These are phyloP conservation scores for Leistus spinibarbis DNA, from an alignment of 2,888 invertebrate species.

Conservation along the genomic window DNA sequence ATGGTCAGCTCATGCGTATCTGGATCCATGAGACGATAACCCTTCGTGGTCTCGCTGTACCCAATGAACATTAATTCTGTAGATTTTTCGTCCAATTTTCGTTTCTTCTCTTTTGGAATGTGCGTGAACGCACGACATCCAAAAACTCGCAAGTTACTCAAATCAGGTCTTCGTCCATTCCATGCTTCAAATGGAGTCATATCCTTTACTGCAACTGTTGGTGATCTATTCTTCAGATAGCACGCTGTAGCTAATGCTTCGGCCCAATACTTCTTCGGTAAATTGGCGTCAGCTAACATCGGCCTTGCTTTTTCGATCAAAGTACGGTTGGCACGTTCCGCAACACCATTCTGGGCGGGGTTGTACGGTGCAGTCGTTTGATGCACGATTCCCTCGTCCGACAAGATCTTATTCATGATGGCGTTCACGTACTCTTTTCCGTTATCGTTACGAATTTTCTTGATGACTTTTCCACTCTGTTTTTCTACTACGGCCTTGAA, in stretches of 20 bases:
- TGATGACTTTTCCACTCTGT: slow-evolving; percentile 45
- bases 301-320: too few species aligned
- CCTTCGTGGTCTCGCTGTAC: slow-evolving; percentile 45
- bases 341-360: slow-evolving; percentile 37
- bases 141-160: too few species aligned
- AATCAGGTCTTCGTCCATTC: too few species aligned
- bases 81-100: slow-evolving; percentile 48
- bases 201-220: too few species aligned
- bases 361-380: slow-evolving; percentile 46
- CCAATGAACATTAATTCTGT: slow-evolving; percentile 45
- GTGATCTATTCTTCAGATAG: too few species aligned
- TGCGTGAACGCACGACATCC: slow-evolving; percentile 47
- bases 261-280: too few species aligned
- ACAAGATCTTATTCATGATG: slow-evolving; percentile 43
- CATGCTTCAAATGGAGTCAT: too few species aligned
- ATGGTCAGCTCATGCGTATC: neutral
- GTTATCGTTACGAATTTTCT: slow-evolving; percentile 46
- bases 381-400: slow-evolving; percentile 47
- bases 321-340: too few species aligned
- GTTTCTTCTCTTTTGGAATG: slow-evolving; percentile 47
- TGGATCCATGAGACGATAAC: slow-evolving; percentile 45
- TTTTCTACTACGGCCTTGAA: slow-evolving; percentile 46
- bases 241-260: too few species aligned
- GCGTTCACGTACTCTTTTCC: slow-evolving; percentile 43
- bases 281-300: too few species aligned